phyloP scores from a whole-genome alignment of 2,113 vertebrate species.

The Neofelis nebulosa region DNA sequence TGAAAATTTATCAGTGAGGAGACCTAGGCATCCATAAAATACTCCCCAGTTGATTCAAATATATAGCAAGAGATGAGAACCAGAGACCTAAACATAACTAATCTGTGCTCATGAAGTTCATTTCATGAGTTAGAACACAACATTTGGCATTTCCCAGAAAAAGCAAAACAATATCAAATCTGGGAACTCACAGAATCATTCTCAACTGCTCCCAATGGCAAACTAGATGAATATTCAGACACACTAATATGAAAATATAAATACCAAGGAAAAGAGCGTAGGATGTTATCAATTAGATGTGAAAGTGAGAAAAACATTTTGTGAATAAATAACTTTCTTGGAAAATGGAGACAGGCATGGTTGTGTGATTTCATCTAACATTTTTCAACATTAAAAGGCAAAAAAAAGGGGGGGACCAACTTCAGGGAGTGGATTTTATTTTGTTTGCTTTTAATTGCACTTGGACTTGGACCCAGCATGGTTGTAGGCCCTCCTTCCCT shows the following conservation, averaged over 20 bases:
- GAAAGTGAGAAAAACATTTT: conserved; percentile 19
- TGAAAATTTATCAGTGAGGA: background rate
- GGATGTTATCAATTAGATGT: background rate
- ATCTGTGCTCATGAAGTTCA: background rate
- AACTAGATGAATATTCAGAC: background rate
- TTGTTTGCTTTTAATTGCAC: background rate
- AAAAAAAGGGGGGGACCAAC: background rate
- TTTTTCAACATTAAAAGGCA: conserved; percentile 11
- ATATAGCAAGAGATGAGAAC: background rate
- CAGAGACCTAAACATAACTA: background rate
- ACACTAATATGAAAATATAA: background rate
- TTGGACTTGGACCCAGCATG: background rate
- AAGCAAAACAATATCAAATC: background rate
- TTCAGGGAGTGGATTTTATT: background rate
- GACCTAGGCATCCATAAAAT: background rate
- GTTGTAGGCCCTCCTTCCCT: background rate
- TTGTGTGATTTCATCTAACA: background rate
- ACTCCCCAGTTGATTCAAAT: background rate
- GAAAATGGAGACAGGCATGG: background rate
- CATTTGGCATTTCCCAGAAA: background rate
- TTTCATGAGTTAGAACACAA: background rate
- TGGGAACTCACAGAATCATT: background rate
- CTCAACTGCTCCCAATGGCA: background rate
- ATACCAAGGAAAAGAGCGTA: background rate
- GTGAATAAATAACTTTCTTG: conserved; percentile 17